Base-by-base conservation (phyloP, 2,797 vertebrate genomes). In the Cirrhinus molitorella region DNA sequence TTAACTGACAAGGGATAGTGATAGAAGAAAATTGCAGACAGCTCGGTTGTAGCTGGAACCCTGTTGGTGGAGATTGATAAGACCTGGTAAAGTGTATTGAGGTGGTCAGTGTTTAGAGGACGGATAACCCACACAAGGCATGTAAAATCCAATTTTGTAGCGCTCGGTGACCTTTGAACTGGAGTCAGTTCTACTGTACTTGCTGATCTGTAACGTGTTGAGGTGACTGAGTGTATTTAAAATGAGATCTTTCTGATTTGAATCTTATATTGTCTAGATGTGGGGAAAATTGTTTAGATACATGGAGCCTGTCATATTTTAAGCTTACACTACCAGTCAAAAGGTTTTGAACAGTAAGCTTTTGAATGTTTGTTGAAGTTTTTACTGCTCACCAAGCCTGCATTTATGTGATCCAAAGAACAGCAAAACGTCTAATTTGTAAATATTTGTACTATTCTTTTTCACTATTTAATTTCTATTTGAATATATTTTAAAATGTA, bases 101-200 rank as follows among this genome's bases (percentile, higher is more conserved):
- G 7, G 19, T 47, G 61, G 49, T 82, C 68, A 63, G 70, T 73
- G 70, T 61, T 43, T 59, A 23, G 53, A 63, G 40, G 68, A 74
- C 70, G 40, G 57, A 73, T 73, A 73, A 73, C 68, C 31, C 25
- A 3, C 25, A 3, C 19, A 40, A 72, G 47, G 59, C 40, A 65
- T 40, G 31, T 65, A 16, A 37, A 65, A 65, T 51, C 28, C 14
- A 73, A 19, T 73, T 49, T 63, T 74, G 25, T 51, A 49, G 25
- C 1, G 19, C 19, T 51, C 19, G 0, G 40, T 49, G 55, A 1
- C 49, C 67, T 71, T 70, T 57, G 65, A 79, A 12, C 66, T 40
- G 5, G 37, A 75, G 6, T 40, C 31, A 23, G 19, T n/a, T 55
- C 13, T 25, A 23, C 51, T 16, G 16, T 1, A 59, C 49, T 7